A percentile compares a stretch with the other conserved stretches of the same genome.
Conservation (phyloP, 2,888 invertebrate genomes). For the Spatulosminthurus flaviceps region DNA sequence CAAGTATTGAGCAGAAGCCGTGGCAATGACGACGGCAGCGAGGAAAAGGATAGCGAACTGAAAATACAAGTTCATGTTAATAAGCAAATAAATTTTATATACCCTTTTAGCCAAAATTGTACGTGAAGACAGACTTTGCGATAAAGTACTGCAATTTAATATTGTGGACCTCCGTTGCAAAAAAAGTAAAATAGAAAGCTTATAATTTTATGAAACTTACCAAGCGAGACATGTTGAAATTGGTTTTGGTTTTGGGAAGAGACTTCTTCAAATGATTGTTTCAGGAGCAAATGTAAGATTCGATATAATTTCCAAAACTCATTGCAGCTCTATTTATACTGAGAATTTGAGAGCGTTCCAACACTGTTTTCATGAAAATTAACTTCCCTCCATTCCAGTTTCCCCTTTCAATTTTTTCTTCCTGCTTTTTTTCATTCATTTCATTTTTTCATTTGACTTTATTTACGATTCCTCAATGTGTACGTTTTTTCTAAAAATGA, state of each 20-base stretch:
- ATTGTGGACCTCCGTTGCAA: neutral
- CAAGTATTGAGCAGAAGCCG: constrained; percentile 39
- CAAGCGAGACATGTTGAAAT: neutral
- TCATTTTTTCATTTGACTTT: too few species aligned
- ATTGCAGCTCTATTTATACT: constrained; percentile 11
- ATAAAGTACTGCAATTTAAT: neutral
- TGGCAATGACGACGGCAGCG: constrained; percentile 40
- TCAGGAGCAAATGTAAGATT: neutral
- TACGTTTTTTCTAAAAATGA: too few species aligned
- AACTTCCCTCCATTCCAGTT: constrained; percentile 10
- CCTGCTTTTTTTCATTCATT: too few species aligned
- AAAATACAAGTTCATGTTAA: constrained; percentile 3
- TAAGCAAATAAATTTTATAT: neutral
- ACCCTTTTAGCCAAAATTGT: neutral
- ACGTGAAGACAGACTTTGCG: neutral
- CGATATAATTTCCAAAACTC: neutral
- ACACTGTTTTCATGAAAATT: neutral
- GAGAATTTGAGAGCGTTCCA: neutral
- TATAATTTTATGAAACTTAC: constrained; percentile 6
- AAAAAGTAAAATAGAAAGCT: neutral
- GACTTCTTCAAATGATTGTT: neutral
- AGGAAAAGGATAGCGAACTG: constrained; percentile 45
- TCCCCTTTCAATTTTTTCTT: constrained; percentile 1
- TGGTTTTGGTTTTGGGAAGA: neutral
- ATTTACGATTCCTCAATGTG: neutral